A percentile compares a stretch with the other conserved stretches of the same genome.
Evolutionary conservation across 2,113 vertebrate genomes (phyloP).

Genomic region (Anarrhichthys ocellatus): DNA sequence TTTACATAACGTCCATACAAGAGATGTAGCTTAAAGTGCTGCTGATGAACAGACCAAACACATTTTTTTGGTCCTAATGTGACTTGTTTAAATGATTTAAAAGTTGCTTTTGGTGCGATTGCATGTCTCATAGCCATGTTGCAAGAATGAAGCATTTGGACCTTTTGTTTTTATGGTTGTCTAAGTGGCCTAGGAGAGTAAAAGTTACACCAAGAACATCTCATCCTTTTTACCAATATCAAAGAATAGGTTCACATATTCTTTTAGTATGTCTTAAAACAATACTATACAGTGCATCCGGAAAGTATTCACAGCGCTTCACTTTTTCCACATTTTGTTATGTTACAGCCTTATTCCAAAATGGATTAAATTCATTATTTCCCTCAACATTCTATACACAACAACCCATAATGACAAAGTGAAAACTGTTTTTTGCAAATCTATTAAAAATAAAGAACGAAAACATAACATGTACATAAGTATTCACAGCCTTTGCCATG

Average conservation of each 20-base stretch:
- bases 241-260: not conserved
- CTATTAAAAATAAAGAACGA: no score
- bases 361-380: no score
- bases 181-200: not conserved
- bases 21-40: not conserved
- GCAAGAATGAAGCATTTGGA: not conserved
- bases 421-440: no score
- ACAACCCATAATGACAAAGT: no score
- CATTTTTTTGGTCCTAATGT: not conserved
- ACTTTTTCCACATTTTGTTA: no score
- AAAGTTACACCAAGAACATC: not conserved
- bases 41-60: not conserved
- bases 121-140: not conserved
- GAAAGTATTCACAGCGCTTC: no score
- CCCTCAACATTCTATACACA: no score
- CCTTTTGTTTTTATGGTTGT: not conserved
- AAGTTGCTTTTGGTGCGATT: not conserved
- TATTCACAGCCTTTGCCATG: no score
- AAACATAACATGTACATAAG: no score
- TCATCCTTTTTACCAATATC: not conserved
- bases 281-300: no score
- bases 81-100: not conserved
- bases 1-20: not conserved
- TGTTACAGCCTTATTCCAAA: no score
- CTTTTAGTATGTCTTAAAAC: not conserved